Conservation (phyloP, 2,113 vertebrate genomes). For the Gallinago jamesoni region DNA sequence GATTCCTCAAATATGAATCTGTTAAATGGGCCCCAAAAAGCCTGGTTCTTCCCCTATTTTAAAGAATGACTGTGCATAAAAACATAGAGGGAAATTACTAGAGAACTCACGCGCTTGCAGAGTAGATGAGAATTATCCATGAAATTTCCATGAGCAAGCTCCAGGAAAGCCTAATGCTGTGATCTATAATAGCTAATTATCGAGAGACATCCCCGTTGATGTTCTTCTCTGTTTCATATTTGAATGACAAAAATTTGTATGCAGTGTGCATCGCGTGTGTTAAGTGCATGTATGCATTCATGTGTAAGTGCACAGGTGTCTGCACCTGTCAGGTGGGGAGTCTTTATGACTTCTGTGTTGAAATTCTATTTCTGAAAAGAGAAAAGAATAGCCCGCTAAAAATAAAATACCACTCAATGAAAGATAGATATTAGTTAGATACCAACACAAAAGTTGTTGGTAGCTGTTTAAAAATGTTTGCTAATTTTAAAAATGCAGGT, state of each 20-base stretch:
- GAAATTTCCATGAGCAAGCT: background rate
- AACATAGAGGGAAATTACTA: background rate
- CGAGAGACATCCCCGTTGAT: background rate
- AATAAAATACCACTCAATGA: background rate
- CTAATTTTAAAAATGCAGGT: background rate
- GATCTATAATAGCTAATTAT: background rate
- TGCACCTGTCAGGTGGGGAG: background rate
- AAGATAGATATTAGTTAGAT: background rate
- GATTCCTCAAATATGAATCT: slow-evolving; percentile 13
- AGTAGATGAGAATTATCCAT: background rate
- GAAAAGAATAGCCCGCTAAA: slow-evolving; percentile 15
- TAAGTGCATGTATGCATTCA: background rate
- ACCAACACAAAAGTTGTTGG: background rate
- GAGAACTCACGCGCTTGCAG: background rate
- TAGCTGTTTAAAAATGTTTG: background rate
- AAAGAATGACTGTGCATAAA: background rate
- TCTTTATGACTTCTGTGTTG: background rate
- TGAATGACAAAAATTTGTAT: background rate
- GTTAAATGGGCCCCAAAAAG: background rate
- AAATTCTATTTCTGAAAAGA: slow-evolving; percentile 9
- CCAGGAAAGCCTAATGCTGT: background rate
- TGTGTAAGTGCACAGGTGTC: background rate
- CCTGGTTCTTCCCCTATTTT: background rate
- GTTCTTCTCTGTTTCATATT: background rate
- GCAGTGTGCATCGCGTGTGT: accelerated